phyloP scores from a whole-genome alignment of 1,140 invertebrate genomes.

The Saccostrea glomerata region DNA sequence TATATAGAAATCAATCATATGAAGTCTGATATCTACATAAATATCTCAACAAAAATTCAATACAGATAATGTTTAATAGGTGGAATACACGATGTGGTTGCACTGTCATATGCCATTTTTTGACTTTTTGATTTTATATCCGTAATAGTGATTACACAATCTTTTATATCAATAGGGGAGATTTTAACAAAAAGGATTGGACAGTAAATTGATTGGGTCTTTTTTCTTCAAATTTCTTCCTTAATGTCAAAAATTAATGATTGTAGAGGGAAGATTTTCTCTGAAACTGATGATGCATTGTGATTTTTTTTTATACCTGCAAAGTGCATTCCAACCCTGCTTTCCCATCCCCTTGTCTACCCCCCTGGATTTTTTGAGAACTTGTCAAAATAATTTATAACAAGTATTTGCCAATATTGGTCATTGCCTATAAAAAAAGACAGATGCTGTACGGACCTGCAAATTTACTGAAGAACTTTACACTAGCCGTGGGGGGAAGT shows the following conservation, averaged over 20 bases:
- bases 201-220: no score
- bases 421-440: slow-evolving; percentile 36
- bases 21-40: no score
- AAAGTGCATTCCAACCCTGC: not conserved
- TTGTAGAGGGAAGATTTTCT: slow-evolving; percentile 15
- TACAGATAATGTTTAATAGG: no score
- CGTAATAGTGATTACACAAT: no score
- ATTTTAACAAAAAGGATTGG: no score
- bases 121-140: no score
- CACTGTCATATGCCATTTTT: no score
- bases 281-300: not conserved
- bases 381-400: slow-evolving; percentile 56
- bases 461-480: slow-evolving; percentile 51
- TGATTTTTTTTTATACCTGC: not conserved
- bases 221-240: slow-evolving; percentile 13
- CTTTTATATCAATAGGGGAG: no score
- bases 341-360: not conserved
- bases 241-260: not conserved
- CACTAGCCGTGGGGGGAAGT: slow-evolving; percentile 48
- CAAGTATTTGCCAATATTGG: slow-evolving; percentile 40
- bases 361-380: slow-evolving; percentile 21
- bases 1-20: no score
- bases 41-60: no score
- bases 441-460: slow-evolving; percentile 54
- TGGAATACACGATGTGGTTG: no score